Conservation (phyloP, 2,888 invertebrate genomes). For the Thymelicus acteon region DNA sequence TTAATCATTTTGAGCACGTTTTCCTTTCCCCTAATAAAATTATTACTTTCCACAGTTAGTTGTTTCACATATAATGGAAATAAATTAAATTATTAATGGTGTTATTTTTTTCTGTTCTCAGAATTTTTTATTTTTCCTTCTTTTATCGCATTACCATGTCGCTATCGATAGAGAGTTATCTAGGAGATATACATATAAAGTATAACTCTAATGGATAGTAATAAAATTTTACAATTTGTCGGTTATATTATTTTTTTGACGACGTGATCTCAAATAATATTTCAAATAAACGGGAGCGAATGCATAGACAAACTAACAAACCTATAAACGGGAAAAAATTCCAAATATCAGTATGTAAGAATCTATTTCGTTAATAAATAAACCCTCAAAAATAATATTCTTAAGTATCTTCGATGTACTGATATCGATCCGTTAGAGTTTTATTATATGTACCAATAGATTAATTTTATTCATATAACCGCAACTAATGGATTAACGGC, state of each 20-base stretch:
- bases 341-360: too few species aligned
- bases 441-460: not conserved
- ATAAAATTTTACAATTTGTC: too few species aligned
- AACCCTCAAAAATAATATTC: not conserved
- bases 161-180: not conserved
- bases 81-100: not conserved
- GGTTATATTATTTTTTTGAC: too few species aligned
- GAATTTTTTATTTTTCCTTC: not conserved
- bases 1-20: conserved; percentile 9
- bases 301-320: too few species aligned
- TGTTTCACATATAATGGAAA: not conserved
- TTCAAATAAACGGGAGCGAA: too few species aligned
- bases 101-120: not conserved
- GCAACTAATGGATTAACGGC: not conserved
- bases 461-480: not conserved
- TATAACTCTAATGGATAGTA: too few species aligned
- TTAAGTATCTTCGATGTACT: not conserved
- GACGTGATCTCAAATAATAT: too few species aligned
- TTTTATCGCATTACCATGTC: not conserved
- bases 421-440: not conserved
- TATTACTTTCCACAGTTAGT: not conserved
- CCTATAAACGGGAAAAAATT: too few species aligned
- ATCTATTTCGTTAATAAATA: too few species aligned
- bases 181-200: not conserved
- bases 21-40: conserved; percentile 4